Conservation (phyloP, 2,797 vertebrate species). For the Leucoraja ocellata region DNA sequence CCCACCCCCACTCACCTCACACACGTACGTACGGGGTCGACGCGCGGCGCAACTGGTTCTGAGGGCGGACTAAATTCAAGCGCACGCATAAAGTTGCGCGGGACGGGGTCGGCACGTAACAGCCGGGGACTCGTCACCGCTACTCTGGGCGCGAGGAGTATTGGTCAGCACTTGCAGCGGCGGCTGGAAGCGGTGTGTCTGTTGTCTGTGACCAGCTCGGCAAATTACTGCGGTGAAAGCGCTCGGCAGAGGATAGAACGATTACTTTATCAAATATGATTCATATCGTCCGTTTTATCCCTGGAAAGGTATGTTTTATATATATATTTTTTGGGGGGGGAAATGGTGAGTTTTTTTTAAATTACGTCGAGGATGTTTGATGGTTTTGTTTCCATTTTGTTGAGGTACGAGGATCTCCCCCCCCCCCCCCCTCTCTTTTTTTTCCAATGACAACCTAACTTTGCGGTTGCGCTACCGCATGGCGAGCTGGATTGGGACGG, state of each 20-base stretch:
- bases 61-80: not conserved
- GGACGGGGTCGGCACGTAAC: not conserved
- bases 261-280: constrained; percentile 35
- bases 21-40: not conserved
- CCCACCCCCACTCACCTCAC: not conserved
- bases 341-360: not conserved
- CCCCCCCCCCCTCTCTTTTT: no score
- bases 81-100: not conserved
- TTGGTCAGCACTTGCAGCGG: not conserved
- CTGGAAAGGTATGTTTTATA: constrained; percentile 18
- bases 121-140: not conserved
- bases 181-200: not conserved
- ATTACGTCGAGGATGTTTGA: not conserved
- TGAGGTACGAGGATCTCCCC: no score
- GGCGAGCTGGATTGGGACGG: not conserved
- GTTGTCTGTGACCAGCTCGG: not conserved
- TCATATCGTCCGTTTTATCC: constrained; percentile 25
- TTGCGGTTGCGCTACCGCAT: not conserved
- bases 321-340: no score
- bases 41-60: not conserved
- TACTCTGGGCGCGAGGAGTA: constrained; percentile 1
- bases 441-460: not conserved
- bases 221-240: not conserved
- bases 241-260: not conserved
- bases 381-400: not conserved